Percentiles rank a stretch among this genome's conserved stretches.
Conservation (phyloP, 2,113 vertebrate genomes). For the Xiphias gladius region DNA sequence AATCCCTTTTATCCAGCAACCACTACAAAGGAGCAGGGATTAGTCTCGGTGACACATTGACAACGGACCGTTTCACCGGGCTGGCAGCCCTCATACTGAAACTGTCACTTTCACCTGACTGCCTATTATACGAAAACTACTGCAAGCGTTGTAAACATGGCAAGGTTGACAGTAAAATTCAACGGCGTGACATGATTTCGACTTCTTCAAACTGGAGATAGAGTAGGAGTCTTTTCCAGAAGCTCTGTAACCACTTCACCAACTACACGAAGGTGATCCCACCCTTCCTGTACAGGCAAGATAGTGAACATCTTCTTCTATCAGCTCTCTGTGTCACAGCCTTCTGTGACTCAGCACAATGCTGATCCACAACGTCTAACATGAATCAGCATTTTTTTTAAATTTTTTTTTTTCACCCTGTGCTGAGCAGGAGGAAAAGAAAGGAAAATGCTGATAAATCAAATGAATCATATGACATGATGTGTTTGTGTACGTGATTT, state of each 20-base stretch:
- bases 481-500: background rate
- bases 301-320: conserved; percentile 66
- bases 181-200: background rate
- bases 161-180: background rate
- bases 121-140: background rate
- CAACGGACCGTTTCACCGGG: background rate
- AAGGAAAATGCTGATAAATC: conserved; percentile 39
- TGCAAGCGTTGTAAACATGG: background rate
- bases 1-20: too few relatives aligned
- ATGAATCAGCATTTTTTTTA: conserved; percentile 67
- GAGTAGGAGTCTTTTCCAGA: background rate
- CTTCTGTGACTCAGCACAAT: conserved; percentile 74
- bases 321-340: conserved; percentile 38
- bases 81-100: background rate
- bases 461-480: conserved; percentile 22
- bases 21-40: background rate
- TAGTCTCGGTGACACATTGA: background rate
- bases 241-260: background rate
- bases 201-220: background rate
- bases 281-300: conserved; percentile 66
- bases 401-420: background rate
- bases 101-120: background rate
- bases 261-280: conserved; percentile 8
- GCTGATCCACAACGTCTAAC: conserved; percentile 18
- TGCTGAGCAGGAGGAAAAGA: background rate